These are phyloP conservation scores for Pygocentrus nattereri DNA, from an alignment of 2,797 vertebrate species.

Conservation along the genomic window DNA sequence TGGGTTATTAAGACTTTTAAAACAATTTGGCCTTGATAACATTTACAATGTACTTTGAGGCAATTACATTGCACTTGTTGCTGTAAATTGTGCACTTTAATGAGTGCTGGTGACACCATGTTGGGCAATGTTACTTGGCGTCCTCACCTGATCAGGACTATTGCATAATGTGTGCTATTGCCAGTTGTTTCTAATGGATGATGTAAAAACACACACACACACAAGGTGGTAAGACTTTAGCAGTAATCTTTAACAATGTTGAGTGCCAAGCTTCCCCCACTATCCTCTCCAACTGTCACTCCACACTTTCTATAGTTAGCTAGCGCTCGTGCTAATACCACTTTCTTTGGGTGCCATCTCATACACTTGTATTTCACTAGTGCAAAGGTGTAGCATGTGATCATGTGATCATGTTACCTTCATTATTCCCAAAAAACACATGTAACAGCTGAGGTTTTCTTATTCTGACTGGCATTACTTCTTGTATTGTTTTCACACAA, in stretches of 20 bases:
- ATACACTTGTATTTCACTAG: not conserved
- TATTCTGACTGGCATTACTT: not conserved
- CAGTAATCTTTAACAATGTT: conserved; percentile 40
- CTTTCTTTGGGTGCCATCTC: not conserved
- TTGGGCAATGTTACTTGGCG: conserved; percentile 26
- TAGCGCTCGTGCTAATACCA: conserved; percentile 19
- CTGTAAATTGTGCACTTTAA: conserved; percentile 15
- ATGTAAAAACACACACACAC: conserved; percentile 26
- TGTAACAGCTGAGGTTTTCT: not conserved
- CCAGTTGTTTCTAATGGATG: conserved; percentile 13
- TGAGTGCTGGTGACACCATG: not conserved
- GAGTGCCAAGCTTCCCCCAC: not conserved
- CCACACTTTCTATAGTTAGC: conserved; percentile 45
- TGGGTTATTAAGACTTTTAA: not conserved
- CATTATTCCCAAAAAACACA: not conserved
- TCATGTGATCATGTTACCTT: not conserved
- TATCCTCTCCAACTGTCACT: conserved; percentile 18
- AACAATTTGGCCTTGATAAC: not conserved
- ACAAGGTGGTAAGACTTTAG: conserved; percentile 4
- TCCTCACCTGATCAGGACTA: conserved; percentile 11
- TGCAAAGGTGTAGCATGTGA: not conserved
- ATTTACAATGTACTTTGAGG: not conserved
- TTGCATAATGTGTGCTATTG: conserved; percentile 17
- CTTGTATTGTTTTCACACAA: conserved; percentile 25
- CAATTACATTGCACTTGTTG: not conserved